phyloP scores from a whole-genome alignment of 2,888 invertebrate species.

The Phyllotreta cruciferae region DNA sequence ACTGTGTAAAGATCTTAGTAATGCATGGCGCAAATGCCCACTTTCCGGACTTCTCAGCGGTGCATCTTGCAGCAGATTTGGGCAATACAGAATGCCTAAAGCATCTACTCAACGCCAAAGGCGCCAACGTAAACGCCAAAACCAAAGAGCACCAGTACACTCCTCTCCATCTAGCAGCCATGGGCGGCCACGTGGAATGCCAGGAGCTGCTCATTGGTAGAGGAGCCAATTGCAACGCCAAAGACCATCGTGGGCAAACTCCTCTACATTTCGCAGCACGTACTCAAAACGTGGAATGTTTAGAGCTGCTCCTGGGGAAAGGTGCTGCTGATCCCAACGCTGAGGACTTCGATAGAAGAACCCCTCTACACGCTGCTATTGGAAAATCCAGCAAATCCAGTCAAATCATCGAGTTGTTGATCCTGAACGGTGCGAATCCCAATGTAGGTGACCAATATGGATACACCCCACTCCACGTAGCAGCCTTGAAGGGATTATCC shows the following conservation, averaged over 20 bases:
- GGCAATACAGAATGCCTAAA: constrained; percentile 74
- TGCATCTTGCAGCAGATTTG: constrained; percentile 82
- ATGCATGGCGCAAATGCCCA: constrained; percentile 78
- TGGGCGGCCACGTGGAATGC: constrained; percentile 83
- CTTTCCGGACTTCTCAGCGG: constrained; percentile 80
- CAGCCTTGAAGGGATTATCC: constrained; percentile 83
- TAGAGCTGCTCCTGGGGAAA: constrained; percentile 69
- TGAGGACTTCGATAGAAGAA: constrained; percentile 80
- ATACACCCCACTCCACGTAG: constrained; percentile 84
- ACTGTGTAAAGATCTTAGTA: constrained; percentile 78
- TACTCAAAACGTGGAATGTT: constrained; percentile 79
- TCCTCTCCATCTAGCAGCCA: constrained; percentile 84
- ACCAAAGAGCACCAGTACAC: constrained; percentile 79
- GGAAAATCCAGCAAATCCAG: constrained; percentile 81
- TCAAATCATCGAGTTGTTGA: constrained; percentile 79
- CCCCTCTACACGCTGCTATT: constrained; percentile 82
- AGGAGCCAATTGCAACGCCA: constrained; percentile 76
- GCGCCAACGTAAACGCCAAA: constrained; percentile 72
- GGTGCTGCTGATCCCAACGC: constrained; percentile 79
- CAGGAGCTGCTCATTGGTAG: constrained; percentile 75
- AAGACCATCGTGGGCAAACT: constrained; percentile 82
- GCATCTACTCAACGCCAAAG: constrained; percentile 74
- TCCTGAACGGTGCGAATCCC: constrained; percentile 81
- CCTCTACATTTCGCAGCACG: constrained; percentile 84
- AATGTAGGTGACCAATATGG: constrained; percentile 87